Conservation (phyloP, 2,113 vertebrate species). For the Cettia cetti region DNA sequence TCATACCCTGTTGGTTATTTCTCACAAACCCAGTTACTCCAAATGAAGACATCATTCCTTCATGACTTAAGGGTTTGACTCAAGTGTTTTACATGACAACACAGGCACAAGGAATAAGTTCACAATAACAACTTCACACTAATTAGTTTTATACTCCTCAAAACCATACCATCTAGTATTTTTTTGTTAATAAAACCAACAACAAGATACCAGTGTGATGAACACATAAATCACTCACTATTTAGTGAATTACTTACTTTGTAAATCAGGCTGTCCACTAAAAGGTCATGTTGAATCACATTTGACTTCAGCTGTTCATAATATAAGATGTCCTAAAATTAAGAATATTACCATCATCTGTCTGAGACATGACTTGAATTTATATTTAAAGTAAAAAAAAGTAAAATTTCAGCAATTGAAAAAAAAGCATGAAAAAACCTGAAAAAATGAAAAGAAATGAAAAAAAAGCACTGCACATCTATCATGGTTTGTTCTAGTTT, state of each 20-base stretch:
- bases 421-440: neutral
- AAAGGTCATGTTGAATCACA: slow-evolving; percentile 91
- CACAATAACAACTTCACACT: neutral
- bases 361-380: neutral
- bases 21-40: neutral
- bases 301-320: slow-evolving; percentile 95
- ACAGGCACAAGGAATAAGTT: neutral
- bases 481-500: neutral
- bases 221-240: neutral
- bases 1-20: neutral
- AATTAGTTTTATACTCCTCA: neutral
- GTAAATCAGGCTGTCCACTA: slow-evolving; percentile 96
- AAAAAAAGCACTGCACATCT: neutral
- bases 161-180: neutral
- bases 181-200: neutral
- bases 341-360: slow-evolving; percentile 29
- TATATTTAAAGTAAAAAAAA: neutral
- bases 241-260: slow-evolving; percentile 81
- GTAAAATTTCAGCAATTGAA: neutral
- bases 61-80: rapidly evolving
- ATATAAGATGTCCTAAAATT: slow-evolving; percentile 87
- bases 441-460: neutral
- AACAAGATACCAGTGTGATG: neutral
- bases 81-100: neutral
- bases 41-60: neutral